Conservation (phyloP, 2,888 invertebrate species). For the Dryococelus australis region DNA sequence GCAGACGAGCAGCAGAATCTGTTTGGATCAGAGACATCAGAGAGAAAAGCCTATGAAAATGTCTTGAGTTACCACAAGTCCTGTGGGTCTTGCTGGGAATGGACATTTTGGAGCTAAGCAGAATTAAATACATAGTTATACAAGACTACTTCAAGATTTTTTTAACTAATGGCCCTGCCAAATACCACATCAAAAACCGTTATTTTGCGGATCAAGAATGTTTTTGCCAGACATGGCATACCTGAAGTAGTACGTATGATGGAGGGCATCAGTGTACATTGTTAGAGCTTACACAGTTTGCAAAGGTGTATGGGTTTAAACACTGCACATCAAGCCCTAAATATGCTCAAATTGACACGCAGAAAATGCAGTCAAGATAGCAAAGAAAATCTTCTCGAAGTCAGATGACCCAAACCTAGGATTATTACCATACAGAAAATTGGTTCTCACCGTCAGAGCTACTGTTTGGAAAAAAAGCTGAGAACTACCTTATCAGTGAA, state of each 20-base stretch:
- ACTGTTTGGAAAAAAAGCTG: too few species aligned
- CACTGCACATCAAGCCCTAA: not conserved
- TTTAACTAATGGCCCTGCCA: not conserved
- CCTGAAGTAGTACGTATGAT: not conserved
- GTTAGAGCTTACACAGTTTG: not conserved
- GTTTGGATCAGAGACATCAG: too few species aligned
- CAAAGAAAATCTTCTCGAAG: not conserved
- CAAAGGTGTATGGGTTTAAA: not conserved
- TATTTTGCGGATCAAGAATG: not conserved
- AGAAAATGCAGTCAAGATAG: not conserved
- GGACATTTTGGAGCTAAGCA: too few species aligned
- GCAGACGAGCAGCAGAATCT: not conserved
- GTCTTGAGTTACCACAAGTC: too few species aligned
- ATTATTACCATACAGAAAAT: too few species aligned
- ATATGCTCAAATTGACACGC: not conserved
- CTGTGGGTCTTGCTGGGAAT: too few species aligned
- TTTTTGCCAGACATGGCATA: not conserved
- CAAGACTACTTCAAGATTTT: not conserved
- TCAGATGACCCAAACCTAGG: too few species aligned
- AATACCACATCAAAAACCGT: not conserved
- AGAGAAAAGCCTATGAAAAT: too few species aligned
- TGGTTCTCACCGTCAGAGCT: too few species aligned
- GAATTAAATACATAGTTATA: not conserved
- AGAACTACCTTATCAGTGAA: too few species aligned
- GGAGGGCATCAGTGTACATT: not conserved